Percentiles rank a stretch among this genome's conserved stretches.
phyloP scores from a whole-genome alignment of 2,888 invertebrate species.

The Myopa tessellatipennis region DNA sequence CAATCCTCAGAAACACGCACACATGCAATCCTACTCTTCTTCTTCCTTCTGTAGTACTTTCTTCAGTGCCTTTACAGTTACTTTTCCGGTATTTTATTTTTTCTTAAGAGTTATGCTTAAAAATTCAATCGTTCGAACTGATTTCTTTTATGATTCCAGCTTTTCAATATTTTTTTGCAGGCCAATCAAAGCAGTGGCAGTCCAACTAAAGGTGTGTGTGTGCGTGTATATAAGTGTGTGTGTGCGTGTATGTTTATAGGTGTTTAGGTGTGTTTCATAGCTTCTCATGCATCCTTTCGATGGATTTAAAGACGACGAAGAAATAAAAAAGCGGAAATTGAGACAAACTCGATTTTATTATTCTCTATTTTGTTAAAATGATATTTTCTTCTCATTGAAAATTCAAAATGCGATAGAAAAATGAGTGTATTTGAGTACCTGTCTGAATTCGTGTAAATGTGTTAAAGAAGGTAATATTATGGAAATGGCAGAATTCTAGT shows the following conservation, averaged over 20 bases:
- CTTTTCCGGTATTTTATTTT: slow-evolving; percentile 11
- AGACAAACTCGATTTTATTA: no score
- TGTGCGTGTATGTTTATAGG: no score
- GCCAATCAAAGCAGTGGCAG: background rate
- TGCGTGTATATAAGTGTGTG: background rate
- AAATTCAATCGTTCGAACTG: slow-evolving; percentile 34
- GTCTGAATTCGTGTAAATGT: background rate
- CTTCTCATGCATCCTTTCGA: background rate
- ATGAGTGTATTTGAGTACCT: no score
- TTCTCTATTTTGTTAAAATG: background rate
- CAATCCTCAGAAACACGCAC: background rate
- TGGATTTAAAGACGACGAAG: background rate
- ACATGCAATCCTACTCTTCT: background rate
- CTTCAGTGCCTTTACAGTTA: background rate
- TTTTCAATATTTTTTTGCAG: no score
- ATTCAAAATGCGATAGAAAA: slow-evolving; percentile 2
- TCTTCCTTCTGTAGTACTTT: no score
- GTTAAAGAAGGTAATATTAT: no score
- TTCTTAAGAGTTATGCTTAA: slow-evolving; percentile 22
- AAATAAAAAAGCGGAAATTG: background rate
- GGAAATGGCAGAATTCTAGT: no score
- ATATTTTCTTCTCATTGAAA: no score
- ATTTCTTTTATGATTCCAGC: background rate
- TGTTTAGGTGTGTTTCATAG: background rate
- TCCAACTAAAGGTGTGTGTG: background rate